phyloP scores from a whole-genome alignment of 2,888 invertebrate species.

The Operophtera brumata region DNA sequence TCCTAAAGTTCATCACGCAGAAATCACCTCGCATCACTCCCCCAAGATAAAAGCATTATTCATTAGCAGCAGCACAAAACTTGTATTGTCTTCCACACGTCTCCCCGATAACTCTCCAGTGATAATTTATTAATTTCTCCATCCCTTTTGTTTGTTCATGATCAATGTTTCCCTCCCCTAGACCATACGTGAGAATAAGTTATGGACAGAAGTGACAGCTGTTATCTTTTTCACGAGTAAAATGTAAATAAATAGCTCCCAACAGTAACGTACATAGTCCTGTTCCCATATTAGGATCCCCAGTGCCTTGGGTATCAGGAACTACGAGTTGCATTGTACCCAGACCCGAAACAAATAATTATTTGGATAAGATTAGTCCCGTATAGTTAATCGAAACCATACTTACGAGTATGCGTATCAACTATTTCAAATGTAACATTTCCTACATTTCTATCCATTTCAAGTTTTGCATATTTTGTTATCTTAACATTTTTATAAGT shows the following conservation, averaged over 20 bases:
- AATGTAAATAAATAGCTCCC: background rate
- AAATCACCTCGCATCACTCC: conserved; percentile 48
- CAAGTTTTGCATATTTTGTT: no score
- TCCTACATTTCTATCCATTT: no score
- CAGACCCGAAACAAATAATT: background rate
- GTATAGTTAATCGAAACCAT: no score
- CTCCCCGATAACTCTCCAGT: conserved; percentile 52
- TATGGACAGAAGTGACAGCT: conserved; percentile 29
- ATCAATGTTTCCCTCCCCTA: conserved; percentile 55
- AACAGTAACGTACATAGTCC: no score
- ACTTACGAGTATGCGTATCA: no score
- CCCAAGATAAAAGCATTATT: conserved; percentile 54
- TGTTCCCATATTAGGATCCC: background rate
- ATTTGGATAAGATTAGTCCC: no score
- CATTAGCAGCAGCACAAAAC: conserved; percentile 50
- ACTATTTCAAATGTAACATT: no score
- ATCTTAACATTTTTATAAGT: no score
- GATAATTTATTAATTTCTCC: conserved; percentile 76
- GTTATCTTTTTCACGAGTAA: background rate
- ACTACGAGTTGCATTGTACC: background rate
- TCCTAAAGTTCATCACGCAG: conserved; percentile 38
- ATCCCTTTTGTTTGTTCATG: conserved; percentile 66
- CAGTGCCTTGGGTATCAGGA: background rate
- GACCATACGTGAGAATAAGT: conserved; percentile 29
- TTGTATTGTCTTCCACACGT: conserved; percentile 55